phyloP scores from a whole-genome alignment of 2,113 vertebrate species.

The Sula dactylatra region DNA sequence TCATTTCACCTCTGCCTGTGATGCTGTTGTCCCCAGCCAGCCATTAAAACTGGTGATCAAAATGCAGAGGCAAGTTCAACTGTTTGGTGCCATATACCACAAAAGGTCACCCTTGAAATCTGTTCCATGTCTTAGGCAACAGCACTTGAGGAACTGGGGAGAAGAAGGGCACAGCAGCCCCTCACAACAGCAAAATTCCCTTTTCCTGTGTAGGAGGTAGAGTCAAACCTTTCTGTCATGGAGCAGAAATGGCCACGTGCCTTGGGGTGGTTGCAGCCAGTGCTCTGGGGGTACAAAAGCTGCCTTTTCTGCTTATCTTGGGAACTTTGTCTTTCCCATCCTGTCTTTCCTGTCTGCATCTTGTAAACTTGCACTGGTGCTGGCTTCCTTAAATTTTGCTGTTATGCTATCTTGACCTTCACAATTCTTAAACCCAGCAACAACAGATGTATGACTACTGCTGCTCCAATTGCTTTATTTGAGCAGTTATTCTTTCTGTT shows the following conservation, averaged over 20 bases:
- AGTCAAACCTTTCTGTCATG: too few species aligned
- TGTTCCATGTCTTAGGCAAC: not conserved
- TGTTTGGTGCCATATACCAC: accelerated
- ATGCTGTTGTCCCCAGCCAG: not conserved
- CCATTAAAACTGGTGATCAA: not conserved
- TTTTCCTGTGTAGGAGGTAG: accelerated
- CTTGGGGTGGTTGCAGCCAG: not conserved
- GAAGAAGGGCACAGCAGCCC: not conserved
- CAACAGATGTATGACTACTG: not conserved
- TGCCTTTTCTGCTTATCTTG: not conserved
- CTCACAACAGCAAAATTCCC: not conserved
- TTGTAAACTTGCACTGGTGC: not conserved
- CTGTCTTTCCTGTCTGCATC: not conserved
- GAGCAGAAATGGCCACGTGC: not conserved
- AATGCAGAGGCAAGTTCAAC: not conserved
- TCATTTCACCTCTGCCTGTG: not conserved
- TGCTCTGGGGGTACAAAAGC: not conserved
- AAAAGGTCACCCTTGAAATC: not conserved
- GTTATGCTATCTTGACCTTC: not conserved
- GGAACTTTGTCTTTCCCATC: not conserved
- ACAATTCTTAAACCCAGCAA: not conserved
- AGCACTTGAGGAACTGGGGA: not conserved
- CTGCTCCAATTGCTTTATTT: not conserved
- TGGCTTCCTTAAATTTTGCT: not conserved
- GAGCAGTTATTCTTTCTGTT: not conserved